phyloP scores from a whole-genome alignment of 2,888 invertebrate genomes.

The Masnerella sp. region DNA sequence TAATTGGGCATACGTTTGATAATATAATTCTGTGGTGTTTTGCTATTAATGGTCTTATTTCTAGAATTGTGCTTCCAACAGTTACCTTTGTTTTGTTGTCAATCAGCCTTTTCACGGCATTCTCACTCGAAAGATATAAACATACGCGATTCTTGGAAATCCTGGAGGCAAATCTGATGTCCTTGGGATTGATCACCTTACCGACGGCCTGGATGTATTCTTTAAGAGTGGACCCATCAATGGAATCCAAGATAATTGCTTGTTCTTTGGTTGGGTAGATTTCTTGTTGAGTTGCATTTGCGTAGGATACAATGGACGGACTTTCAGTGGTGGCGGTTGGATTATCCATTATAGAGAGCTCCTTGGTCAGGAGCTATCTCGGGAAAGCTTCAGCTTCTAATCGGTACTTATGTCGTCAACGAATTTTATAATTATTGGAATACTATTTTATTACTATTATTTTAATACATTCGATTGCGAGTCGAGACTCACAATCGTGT shows the following conservation, averaged over 20 bases:
- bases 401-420: too few species aligned
- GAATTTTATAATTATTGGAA: neutral
- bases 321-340: too few species aligned
- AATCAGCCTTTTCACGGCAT: neutral
- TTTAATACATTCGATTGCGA: too few species aligned
- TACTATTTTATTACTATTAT: neutral
- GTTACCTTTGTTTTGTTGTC: neutral
- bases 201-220: constrained; percentile 22
- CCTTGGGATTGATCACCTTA: neutral
- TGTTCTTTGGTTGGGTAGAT: constrained; percentile 33
- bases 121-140: neutral
- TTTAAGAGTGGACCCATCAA: constrained; percentile 2
- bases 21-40: neutral
- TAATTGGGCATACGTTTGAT: neutral
- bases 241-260: constrained; percentile 28
- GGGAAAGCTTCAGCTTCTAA: neutral
- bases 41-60: neutral
- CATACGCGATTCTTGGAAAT: neutral
- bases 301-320: neutral
- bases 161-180: constrained; percentile 2
- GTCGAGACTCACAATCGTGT: neutral
- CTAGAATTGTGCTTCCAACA: neutral
- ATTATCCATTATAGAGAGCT: neutral
- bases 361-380: neutral
- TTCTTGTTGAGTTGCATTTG: neutral